These are phyloP conservation scores for Mycetomoellerius zeteki DNA, from an alignment of 1,140 invertebrate species.

Conservation along the genomic window DNA sequence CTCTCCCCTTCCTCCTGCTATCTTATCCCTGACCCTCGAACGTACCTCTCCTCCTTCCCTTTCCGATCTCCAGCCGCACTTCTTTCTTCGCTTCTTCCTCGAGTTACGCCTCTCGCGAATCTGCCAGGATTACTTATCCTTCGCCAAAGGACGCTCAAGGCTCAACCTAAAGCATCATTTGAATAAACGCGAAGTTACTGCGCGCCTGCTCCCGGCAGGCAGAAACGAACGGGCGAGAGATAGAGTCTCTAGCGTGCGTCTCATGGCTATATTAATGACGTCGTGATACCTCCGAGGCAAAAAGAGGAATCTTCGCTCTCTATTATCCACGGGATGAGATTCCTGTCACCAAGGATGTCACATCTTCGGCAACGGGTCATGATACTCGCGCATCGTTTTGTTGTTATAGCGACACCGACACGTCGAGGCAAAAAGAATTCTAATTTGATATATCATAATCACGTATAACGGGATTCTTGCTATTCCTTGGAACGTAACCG, in stretches of 20 bases:
- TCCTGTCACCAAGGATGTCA: constrained; percentile 25
- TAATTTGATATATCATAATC: constrained; percentile 45
- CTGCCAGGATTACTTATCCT: constrained; percentile 81
- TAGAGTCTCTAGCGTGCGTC: constrained; percentile 49
- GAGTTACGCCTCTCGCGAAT: constrained; percentile 66
- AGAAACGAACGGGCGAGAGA: constrained; percentile 35
- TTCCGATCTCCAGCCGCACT: constrained; percentile 49
- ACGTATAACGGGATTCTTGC: constrained; percentile 20
- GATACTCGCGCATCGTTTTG: constrained; percentile 37
- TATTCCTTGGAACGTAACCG: neutral
- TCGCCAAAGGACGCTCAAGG: constrained; percentile 76
- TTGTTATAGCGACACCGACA: constrained; percentile 28
- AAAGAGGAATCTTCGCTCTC: constrained; percentile 46
- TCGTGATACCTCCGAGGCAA: constrained; percentile 54
- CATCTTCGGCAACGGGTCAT: constrained; percentile 46
- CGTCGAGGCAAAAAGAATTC: constrained; percentile 27
- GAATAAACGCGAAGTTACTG: constrained; percentile 83
- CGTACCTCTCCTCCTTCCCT: constrained; percentile 38
- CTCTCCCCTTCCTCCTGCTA: neutral
- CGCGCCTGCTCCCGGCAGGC: constrained; percentile 59
- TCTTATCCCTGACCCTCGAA: constrained; percentile 60
- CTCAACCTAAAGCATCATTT: constrained; percentile 83
- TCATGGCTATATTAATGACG: constrained; percentile 75
- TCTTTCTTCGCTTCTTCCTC: constrained; percentile 50
- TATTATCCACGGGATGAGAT: constrained; percentile 52